Base-by-base conservation (phyloP, 2,888 invertebrate genomes). In the Ichneumoninae sp. region DNA sequence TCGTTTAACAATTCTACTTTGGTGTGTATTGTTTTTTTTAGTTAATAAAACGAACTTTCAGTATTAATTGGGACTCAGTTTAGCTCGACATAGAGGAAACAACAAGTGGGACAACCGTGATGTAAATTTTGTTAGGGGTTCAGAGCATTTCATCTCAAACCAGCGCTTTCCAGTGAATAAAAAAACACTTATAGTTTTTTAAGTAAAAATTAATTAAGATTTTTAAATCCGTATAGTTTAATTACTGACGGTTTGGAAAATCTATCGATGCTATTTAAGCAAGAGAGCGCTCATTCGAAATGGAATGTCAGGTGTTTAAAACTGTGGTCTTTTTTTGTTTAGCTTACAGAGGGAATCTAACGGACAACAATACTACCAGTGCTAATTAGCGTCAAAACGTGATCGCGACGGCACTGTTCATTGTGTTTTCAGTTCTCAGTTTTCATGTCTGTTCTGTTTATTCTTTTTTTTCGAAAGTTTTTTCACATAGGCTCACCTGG, bases 401-500 rank as follows among this genome's bases (percentile, higher is more conserved):
- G 54, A 78, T 75, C 70, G 79, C 79, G 70, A 65, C 47, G 62
- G 33, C 57, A 82, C 74, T 72, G 60, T 82, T 82, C 47, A 47
- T 57, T 44, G 30, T 62, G 72, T 65, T 75, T 66, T 62, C 44
- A 30, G 62, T 40, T 60, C 30, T 69, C 52, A 30, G 62, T 47
- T 70, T 80, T 69, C 57, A 30, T 74, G 70, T 60, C 52, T 66
- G 57, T 44, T 66, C 68, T 33, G 16, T 68, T 40, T 72, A 77
- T 77, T 79, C 26, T 77, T 74, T 60, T 44, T 62, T 70, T 70
- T 78, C 79, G 74, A 85, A 83, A 76, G 82, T 84, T 68, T 80
- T 84, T 68, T 80, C 82, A 89, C 88, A 71, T 89, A 88, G 89
- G 93, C 94, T 95, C 96, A 97, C 97, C 97, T 97, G 95, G 96